These are phyloP conservation scores for Drosophila putrida DNA, from an alignment of 2,888 invertebrate species.

Conservation along the genomic window DNA sequence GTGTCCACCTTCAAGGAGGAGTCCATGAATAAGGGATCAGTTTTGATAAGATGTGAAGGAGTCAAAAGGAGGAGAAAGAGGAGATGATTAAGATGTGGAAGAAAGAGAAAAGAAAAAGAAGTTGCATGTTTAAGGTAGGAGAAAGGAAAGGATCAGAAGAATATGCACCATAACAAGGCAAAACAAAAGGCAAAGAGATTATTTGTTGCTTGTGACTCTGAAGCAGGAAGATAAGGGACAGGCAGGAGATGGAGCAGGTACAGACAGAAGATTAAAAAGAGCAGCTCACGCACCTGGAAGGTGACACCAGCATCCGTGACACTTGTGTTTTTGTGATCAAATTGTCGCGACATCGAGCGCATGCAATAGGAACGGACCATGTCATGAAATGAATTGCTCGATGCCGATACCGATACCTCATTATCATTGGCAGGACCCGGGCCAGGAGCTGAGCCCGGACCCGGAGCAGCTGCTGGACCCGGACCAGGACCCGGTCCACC, in stretches of 20 bases:
- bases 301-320: constrained; percentile 92
- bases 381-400: constrained; percentile 83
- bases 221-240: not conserved
- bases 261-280: too few relatives aligned
- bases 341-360: constrained; percentile 89
- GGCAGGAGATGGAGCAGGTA: not conserved
- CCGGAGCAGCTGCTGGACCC: not conserved
- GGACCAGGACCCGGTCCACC: constrained; percentile 1
- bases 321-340: constrained; percentile 91
- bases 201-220: too few relatives aligned
- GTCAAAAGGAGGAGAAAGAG: not conserved
- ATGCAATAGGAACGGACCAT: constrained; percentile 89
- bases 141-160: not conserved
- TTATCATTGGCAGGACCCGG: constrained; percentile 16
- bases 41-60: not conserved
- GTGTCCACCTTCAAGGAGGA: constrained; percentile 88
- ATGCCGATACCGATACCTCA: constrained; percentile 20
- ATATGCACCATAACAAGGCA: too few relatives aligned
- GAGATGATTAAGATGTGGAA: not conserved
- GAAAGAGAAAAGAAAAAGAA: not conserved
- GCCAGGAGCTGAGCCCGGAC: not conserved
- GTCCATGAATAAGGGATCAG: not conserved
- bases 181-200: too few relatives aligned
- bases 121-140: too few relatives aligned
- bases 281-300: constrained; percentile 86